A percentile compares a stretch with the other conserved stretches of the same genome.
These are phyloP conservation scores for Nymphalis io DNA, from an alignment of 1,140 invertebrate species.

Conservation along the genomic window DNA sequence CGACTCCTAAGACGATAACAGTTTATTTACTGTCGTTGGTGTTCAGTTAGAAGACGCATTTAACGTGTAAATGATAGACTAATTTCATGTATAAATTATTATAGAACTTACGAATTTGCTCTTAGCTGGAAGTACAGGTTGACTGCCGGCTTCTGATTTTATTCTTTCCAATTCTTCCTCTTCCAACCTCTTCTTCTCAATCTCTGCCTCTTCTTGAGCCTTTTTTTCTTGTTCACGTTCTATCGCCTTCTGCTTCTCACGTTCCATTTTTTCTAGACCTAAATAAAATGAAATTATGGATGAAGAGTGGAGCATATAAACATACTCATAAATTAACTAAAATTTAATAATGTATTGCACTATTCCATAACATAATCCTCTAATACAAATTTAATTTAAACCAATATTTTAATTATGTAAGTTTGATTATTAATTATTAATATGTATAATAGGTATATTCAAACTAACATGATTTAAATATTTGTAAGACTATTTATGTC, in stretches of 20 bases:
- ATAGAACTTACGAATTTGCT: slow-evolving; percentile 90
- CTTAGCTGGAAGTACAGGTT: slow-evolving; percentile 82
- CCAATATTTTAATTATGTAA: no score
- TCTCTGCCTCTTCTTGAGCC: slow-evolving; percentile 83
- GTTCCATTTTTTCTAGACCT: slow-evolving; percentile 97
- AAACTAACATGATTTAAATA: no score
- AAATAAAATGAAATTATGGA: not conserved
- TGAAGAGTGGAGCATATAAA: no score
- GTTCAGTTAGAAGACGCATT: no score
- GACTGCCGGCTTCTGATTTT: slow-evolving; percentile 78
- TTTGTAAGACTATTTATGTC: no score
- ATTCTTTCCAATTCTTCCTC: slow-evolving; percentile 81
- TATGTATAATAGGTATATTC: no score
- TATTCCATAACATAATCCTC: no score
- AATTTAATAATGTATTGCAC: no score
- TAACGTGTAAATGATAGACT: not conserved
- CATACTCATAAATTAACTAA: no score
- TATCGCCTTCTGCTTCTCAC: slow-evolving; percentile 94
- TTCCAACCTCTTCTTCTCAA: slow-evolving; percentile 83
- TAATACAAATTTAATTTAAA: no score
- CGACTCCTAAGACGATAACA: slow-evolving; percentile 49
- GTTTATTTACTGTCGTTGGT: no score
- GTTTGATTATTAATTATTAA: no score
- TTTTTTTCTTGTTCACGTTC: slow-evolving; percentile 88
- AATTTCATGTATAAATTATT: not conserved